Conservation (phyloP, 2,888 invertebrate species). For the Ophonus ardosiacus region DNA sequence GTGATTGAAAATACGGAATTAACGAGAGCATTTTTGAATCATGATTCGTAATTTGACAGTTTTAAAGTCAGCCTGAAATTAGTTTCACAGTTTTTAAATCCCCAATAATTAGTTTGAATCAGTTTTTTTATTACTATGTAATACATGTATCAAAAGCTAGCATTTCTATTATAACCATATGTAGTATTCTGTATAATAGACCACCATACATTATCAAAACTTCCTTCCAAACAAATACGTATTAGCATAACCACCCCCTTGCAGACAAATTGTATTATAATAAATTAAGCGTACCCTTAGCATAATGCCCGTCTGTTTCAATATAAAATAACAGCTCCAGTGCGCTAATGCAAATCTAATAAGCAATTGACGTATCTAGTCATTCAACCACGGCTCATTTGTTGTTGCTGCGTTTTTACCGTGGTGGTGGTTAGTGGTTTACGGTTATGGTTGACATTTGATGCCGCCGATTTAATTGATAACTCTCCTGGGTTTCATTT, state of each 20-base stretch:
- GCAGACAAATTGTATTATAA: conserved; percentile 64
- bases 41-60: too few species aligned
- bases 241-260: conserved; percentile 64
- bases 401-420: conserved; percentile 28
- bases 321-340: conserved; percentile 40
- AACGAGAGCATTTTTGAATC: too few species aligned
- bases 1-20: too few species aligned
- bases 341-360: conserved; percentile 18
- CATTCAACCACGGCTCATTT: conserved; percentile 28
- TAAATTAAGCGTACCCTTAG: conserved; percentile 53
- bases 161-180: background rate
- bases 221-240: conserved; percentile 51
- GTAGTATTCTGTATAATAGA: background rate
- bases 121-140: background rate
- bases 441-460: conserved; percentile 35
- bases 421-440: conserved; percentile 26
- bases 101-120: too few species aligned
- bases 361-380: conserved; percentile 37
- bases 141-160: background rate
- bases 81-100: too few species aligned
- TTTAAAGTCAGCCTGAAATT: too few species aligned
- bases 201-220: conserved; percentile 43
- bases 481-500: conserved; percentile 9
- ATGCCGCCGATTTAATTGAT: conserved; percentile 30
- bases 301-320: conserved; percentile 28